Evolutionary conservation across 2,797 vertebrate genomes (phyloP).

Genomic region (Phaenicophaeus curvirostris): DNA sequence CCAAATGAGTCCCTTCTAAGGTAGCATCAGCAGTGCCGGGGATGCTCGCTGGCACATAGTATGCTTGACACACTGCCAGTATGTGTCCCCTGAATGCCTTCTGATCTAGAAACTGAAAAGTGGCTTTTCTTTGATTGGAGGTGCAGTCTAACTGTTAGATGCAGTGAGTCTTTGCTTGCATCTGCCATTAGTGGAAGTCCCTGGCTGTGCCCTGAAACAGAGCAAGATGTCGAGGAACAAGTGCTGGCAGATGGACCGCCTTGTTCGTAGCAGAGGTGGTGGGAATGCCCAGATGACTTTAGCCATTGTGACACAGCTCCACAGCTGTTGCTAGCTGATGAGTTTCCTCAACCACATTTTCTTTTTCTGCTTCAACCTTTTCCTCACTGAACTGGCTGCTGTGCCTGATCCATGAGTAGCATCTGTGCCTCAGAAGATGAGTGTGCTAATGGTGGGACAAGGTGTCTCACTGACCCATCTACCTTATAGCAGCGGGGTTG

Average conservation of each 20-base stretch:
- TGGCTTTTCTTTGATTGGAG: background rate
- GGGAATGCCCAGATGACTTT: background rate
- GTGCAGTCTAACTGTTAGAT: background rate
- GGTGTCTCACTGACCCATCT: background rate
- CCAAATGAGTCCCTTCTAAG: background rate
- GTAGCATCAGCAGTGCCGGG: background rate
- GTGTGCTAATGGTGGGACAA: background rate
- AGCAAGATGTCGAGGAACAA: background rate
- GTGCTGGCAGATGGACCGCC: fast-evolving
- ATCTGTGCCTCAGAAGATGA: fast-evolving
- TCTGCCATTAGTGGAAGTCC: background rate
- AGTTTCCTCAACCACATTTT: background rate
- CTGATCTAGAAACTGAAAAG: slow-evolving; percentile 38
- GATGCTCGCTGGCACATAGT: fast-evolving
- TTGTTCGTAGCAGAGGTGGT: background rate
- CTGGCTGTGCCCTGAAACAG: background rate
- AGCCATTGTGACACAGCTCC: background rate
- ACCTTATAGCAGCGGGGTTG: background rate
- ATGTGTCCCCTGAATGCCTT: background rate
- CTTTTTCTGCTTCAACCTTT: background rate
- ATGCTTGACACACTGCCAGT: fast-evolving
- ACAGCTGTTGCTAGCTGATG: background rate
- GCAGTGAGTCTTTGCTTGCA: background rate
- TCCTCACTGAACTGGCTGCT: background rate
- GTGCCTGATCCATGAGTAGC: background rate